phyloP scores from a whole-genome alignment of 2,888 invertebrate genomes.

The Diogma glabrata region DNA sequence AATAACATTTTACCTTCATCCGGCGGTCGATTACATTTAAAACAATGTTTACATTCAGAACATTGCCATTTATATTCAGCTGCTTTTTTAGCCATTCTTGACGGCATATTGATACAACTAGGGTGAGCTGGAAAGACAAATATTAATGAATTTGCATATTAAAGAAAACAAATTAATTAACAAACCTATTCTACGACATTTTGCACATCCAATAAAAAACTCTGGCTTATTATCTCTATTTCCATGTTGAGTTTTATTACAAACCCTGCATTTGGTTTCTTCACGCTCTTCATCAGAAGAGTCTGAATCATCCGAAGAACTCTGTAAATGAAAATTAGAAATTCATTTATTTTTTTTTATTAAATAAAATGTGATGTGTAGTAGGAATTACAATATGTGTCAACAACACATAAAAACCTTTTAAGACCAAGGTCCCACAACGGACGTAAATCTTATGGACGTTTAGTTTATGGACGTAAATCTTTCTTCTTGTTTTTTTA shows the following conservation, averaged over 20 bases:
- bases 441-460: no score
- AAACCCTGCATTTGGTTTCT: conserved; percentile 43
- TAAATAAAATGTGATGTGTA: no score
- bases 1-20: conserved; percentile 88
- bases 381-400: no score
- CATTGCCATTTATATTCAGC: conserved; percentile 88
- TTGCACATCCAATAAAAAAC: conserved; percentile 46
- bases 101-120: conserved; percentile 71
- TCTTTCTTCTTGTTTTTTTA: no score
- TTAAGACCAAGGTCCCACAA: no score
- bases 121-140: conserved; percentile 56
- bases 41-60: conserved; percentile 84
- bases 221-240: conserved; percentile 48
- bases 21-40: conserved; percentile 66
- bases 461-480: no score
- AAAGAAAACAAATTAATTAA: conserved; percentile 10
- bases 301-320: conserved; percentile 1
- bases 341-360: no score
- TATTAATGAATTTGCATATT: conserved; percentile 1
- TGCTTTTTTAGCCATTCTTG: conserved; percentile 72
- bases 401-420: no score
- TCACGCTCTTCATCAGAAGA: conserved; percentile 26
- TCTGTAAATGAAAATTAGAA: neutral
- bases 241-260: conserved; percentile 44
- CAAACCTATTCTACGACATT: conserved; percentile 45